Evolutionary conservation across 2,113 vertebrate species (phyloP).

Genomic region (Ivindomyrus marchei): DNA sequence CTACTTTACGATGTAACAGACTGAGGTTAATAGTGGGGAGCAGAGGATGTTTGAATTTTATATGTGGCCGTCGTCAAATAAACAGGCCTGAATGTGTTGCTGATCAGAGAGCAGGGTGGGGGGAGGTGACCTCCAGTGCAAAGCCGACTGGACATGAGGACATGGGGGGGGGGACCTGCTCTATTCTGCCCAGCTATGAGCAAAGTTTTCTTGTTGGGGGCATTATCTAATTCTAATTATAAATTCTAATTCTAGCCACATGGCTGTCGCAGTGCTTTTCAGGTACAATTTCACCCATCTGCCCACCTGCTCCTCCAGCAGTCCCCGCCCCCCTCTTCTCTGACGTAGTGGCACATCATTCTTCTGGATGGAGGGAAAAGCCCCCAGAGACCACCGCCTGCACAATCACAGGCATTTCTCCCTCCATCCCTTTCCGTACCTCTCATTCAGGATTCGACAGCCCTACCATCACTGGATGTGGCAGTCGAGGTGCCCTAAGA

Average conservation of each 20-base stretch:
- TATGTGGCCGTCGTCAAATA: background rate
- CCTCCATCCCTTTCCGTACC: background rate
- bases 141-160: background rate
- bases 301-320: background rate
- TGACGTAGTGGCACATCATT: background rate
- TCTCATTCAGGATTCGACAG: background rate
- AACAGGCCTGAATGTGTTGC: background rate
- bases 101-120: background rate
- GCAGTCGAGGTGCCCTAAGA: background rate
- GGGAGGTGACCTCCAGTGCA: background rate
- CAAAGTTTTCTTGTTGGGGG: background rate
- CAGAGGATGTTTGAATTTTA: background rate
- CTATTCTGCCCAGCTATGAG: background rate
- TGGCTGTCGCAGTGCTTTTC: background rate
- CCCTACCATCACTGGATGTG: background rate
- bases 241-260: background rate
- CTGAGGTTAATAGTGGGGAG: conserved; percentile 5
- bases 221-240: no score
- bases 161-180: background rate
- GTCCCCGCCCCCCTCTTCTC: background rate
- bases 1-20: background rate
- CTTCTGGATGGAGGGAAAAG: background rate
- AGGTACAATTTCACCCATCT: background rate
- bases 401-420: background rate
- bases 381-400: background rate